Percentiles rank a stretch among this genome's conserved stretches.
These are phyloP conservation scores for Sitophilus oryzae DNA, from an alignment of 1,140 invertebrate species.

Conservation along the genomic window DNA sequence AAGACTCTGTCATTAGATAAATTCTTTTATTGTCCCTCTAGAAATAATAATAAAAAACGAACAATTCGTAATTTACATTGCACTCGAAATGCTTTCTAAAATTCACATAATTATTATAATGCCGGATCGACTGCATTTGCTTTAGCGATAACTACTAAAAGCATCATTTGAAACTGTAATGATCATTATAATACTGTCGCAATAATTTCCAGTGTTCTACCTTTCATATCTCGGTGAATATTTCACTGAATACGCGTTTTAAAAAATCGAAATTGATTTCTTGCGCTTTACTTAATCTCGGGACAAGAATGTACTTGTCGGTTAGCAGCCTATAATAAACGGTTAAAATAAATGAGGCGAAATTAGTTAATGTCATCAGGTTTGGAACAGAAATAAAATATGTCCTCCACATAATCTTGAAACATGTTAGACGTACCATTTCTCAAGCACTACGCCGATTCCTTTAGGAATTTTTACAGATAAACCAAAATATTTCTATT, in stretches of 20 bases:
- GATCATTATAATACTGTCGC: too few relatives aligned
- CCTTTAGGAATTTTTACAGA: too few relatives aligned
- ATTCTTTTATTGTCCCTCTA: neutral
- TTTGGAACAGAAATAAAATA: neutral
- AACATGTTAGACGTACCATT: too few relatives aligned
- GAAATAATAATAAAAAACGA: too few relatives aligned
- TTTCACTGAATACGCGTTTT: too few relatives aligned
- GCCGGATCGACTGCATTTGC: neutral
- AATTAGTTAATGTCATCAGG: slow-evolving; percentile 2
- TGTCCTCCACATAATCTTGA: neutral
- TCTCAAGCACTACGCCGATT: too few relatives aligned
- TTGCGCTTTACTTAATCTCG: too few relatives aligned
- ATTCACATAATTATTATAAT: neutral
- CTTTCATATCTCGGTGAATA: too few relatives aligned
- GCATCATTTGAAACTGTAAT: neutral
- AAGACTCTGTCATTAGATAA: neutral
- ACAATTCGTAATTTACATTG: neutral
- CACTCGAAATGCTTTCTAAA: neutral
- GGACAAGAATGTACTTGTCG: too few relatives aligned
- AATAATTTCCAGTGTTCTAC: too few relatives aligned
- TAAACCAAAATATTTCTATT: too few relatives aligned
- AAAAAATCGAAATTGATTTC: too few relatives aligned
- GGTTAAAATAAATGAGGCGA: slow-evolving; percentile 1
- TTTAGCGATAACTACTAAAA: neutral
- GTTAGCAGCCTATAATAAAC: neutral